Conservation (phyloP, 2,113 vertebrate species). For the Thinocorus orbignyianus region DNA sequence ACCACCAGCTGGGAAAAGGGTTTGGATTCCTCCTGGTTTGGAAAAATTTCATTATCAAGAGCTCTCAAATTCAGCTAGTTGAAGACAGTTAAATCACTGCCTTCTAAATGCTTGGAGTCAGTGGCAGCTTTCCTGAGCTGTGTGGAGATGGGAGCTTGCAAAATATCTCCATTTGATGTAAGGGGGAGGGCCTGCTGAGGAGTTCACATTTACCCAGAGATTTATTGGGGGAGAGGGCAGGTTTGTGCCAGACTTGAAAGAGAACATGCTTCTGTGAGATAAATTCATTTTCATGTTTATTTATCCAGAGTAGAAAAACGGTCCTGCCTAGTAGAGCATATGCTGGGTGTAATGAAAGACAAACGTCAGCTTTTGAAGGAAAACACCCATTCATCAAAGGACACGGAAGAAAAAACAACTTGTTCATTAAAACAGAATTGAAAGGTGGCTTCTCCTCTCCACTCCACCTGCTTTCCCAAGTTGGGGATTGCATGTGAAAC, state of each 20-base stretch:
- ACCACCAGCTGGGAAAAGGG: background rate
- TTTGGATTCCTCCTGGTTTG: background rate
- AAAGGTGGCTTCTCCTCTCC: slow-evolving; percentile 57
- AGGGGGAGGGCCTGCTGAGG: background rate
- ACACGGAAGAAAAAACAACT: slow-evolving; percentile 41
- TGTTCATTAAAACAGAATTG: slow-evolving; percentile 66
- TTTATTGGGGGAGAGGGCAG: slow-evolving; percentile 39
- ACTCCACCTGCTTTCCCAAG: slow-evolving; percentile 65
- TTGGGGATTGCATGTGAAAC: slow-evolving; percentile 21
- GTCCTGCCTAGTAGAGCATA: slow-evolving; percentile 60
- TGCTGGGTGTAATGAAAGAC: slow-evolving; percentile 64
- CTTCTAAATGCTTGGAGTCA: background rate
- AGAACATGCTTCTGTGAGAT: slow-evolving; percentile 58
- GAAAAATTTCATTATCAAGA: slow-evolving; percentile 10
- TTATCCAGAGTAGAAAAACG: slow-evolving; percentile 64
- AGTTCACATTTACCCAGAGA: slow-evolving; percentile 42
- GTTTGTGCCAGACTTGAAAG: slow-evolving; percentile 65
- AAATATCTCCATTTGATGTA: slow-evolving; percentile 21
- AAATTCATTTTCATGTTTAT: slow-evolving; percentile 71
- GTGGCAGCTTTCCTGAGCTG: background rate
- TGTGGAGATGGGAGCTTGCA: background rate
- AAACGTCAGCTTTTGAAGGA: slow-evolving; percentile 65
- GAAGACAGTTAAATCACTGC: background rate
- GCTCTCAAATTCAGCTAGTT: background rate
- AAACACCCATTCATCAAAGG: slow-evolving; percentile 67